Percentiles rank a stretch among this genome's conserved stretches.
These are phyloP conservation scores for Papilio aristodemus DNA, from an alignment of 1,140 invertebrate genomes.

Conservation along the genomic window DNA sequence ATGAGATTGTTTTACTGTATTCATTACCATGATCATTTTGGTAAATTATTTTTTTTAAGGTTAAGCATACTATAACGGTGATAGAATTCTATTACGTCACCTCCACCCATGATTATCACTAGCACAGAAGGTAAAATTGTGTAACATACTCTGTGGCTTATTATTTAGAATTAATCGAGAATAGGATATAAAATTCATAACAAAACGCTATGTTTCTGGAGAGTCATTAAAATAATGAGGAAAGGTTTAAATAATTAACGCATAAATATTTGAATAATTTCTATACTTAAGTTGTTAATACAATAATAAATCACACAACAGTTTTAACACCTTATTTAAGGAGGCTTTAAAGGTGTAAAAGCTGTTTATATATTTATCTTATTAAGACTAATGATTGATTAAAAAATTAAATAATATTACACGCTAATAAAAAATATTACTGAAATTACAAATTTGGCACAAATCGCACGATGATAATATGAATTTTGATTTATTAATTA, in stretches of 20 bases:
- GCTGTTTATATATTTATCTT: slow-evolving; percentile 65
- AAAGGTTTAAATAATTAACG: slow-evolving; percentile 51
- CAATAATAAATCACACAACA: slow-evolving; percentile 74
- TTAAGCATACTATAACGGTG: too few relatives aligned
- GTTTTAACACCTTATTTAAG: slow-evolving; percentile 68
- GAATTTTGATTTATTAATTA: slow-evolving; percentile 35
- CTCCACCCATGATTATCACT: too few relatives aligned
- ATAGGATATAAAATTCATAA: too few relatives aligned
- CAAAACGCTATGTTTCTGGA: too few relatives aligned
- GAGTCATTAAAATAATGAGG: slow-evolving; percentile 4
- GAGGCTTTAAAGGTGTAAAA: slow-evolving; percentile 71
- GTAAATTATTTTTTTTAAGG: too few relatives aligned
- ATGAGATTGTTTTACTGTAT: neutral
- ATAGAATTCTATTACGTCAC: too few relatives aligned
- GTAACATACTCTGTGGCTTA: too few relatives aligned
- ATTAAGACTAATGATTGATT: slow-evolving; percentile 50
- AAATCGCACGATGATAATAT: slow-evolving; percentile 37
- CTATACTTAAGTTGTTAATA: slow-evolving; percentile 76
- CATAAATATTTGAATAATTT: slow-evolving; percentile 67
- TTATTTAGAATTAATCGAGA: too few relatives aligned
- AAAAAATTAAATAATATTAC: slow-evolving; percentile 49
- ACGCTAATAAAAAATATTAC: slow-evolving; percentile 45
- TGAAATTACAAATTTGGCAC: slow-evolving; percentile 64
- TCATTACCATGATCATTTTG: neutral
- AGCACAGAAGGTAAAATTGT: too few relatives aligned